Evolutionary conservation across 2,888 invertebrate species (phyloP), one percentile per base, ranked within the genome.

Genomic region (Hypselothyrea guttata): DNA sequence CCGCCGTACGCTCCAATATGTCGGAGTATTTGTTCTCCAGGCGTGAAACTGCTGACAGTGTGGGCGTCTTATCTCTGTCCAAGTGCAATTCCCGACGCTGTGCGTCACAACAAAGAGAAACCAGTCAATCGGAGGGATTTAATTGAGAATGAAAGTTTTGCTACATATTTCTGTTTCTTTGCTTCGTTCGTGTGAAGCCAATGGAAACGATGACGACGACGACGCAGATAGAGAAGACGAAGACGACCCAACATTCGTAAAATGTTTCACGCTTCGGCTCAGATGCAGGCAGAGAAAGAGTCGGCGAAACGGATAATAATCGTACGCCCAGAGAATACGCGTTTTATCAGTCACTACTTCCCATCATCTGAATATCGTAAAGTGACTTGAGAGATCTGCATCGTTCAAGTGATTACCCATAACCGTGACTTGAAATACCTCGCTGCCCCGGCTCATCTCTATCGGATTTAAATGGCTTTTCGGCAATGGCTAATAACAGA

Each of bases 11-110:
- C 85, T 95, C 95, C 78, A 95, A 90, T 15, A 95, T 93, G 12
- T 94, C 92, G 0, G 94, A 93, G 89, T 95, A 95, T 89, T 95
- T 95, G 87, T 95, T 94, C 90, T 95, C 95, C 77, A 95, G 90
- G 12, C 94, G 93, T 62, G 92, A 93, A 47, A 95, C 92, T 18
- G 94, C 93, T 40, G 87, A 92, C 87, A 73, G 57, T 45, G 84
- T 82, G 30, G 90, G 89, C 28, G 90, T 90, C 77, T 88, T 90
- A 63, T 90, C 90, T 86, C 82, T 88, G 76, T 90, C 90, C 60
- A 75, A 56, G 58, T 61, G 85, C 76, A 86, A 78, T 77, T 81
- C 86, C 56, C 79, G 79, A 66, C 85, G 85, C 86, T 78, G 77
- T 65, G 70, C 75, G 71, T 59, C 74, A 65, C 78, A 75, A 64